Conservation (phyloP, 1,140 invertebrate genomes). For the Holotrichia oblita region DNA sequence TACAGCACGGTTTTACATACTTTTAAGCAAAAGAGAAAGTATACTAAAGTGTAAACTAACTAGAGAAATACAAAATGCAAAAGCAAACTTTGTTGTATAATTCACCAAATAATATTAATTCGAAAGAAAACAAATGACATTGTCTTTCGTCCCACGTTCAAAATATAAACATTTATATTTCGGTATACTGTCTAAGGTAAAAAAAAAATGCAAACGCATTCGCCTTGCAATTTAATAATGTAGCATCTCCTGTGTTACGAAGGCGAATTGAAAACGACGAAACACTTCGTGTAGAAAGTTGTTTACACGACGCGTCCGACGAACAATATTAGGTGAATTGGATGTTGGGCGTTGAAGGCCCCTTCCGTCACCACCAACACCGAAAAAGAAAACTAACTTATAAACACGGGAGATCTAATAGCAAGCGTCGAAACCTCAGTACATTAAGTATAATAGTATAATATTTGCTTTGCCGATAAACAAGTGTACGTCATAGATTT, state of each 20-base stretch:
- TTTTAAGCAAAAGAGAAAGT: no score
- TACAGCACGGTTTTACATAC: no score
- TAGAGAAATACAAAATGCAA: no score
- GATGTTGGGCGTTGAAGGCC: neutral
- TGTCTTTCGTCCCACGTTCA: neutral
- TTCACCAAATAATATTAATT: no score
- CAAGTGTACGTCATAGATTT: conserved; percentile 6
- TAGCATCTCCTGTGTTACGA: neutral
- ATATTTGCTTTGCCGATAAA: conserved; percentile 12
- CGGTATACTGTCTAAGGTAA: neutral
- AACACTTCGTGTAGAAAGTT: neutral
- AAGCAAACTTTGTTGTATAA: no score
- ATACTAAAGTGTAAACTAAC: no score
- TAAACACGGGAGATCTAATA: neutral
- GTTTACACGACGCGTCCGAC: neutral
- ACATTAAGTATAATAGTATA: neutral
- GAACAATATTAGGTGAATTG: conserved; percentile 16
- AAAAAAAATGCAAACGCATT: neutral
- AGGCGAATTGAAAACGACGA: neutral
- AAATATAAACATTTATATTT: neutral
- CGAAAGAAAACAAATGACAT: no score
- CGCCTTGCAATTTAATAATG: neutral
- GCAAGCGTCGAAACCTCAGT: neutral
- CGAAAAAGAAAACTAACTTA: conserved; percentile 8
- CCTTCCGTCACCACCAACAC: neutral